These are phyloP conservation scores for Porites evermanni DNA, from an alignment of 92 coral and sea anemone species.

Conservation along the genomic window DNA sequence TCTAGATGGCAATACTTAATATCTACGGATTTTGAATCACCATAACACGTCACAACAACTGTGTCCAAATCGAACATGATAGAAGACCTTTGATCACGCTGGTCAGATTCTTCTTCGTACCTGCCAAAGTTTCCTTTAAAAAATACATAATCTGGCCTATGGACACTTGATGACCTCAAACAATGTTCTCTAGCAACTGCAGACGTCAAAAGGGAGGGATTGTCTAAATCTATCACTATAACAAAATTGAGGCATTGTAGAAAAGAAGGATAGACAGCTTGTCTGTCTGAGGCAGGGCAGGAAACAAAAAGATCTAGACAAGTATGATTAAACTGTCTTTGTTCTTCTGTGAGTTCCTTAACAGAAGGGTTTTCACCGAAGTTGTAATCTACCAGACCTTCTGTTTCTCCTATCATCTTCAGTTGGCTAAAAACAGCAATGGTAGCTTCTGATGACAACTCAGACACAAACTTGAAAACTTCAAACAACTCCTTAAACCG, in stretches of 20 bases:
- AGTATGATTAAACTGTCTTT: not conserved
- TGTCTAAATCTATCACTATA: not conserved
- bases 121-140: not conserved
- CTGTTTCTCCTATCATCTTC: not conserved
- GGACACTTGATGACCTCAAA: not conserved
- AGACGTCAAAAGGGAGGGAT: too few relatives aligned
- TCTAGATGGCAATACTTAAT: too few relatives aligned
- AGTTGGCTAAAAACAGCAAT: not conserved
- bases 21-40: not conserved
- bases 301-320: not conserved
- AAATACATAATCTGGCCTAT: not conserved
- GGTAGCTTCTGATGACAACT: too few relatives aligned
- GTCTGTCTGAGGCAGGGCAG: conserved; percentile 10
- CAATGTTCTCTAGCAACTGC: conserved; percentile 1
- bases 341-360: not conserved
- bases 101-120: too few relatives aligned
- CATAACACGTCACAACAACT: not conserved
- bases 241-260: not conserved
- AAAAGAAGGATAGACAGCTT: not conserved
- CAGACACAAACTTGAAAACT: too few relatives aligned
- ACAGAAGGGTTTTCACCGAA: not conserved
- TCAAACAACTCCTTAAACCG: too few relatives aligned
- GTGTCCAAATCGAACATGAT: conserved; percentile 2
- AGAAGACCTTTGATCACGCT: too few relatives aligned
- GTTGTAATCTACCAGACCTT: conserved; percentile 8